Evolutionary conservation across 2,797 vertebrate species (phyloP).

Genomic region (Tenualosa ilisha): DNA sequence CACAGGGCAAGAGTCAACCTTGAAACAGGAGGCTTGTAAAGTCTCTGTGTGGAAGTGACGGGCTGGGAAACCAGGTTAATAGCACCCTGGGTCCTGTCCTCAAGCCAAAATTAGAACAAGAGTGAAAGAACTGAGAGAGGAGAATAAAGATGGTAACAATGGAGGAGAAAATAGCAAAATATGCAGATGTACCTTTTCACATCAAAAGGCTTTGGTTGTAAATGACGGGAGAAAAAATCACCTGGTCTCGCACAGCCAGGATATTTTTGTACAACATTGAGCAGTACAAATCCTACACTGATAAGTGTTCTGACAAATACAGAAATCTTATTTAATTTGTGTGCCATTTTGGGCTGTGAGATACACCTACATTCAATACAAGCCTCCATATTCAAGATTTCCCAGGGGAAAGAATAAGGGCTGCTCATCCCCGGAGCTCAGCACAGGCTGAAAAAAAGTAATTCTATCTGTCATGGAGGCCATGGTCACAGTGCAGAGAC

Average conservation of each 20-base stretch:
- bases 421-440: background rate
- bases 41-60: background rate
- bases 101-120: background rate
- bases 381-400: slow-evolving; percentile 11
- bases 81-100: slow-evolving; percentile 26
- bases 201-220: background rate
- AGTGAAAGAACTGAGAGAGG: background rate
- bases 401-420: background rate
- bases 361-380: background rate
- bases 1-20: slow-evolving; percentile 32
- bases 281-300: background rate
- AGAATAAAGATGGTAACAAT: background rate
- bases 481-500: background rate
- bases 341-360: background rate
- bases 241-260: background rate
- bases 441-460: background rate
- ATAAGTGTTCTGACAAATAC: background rate
- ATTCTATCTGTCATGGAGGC: background rate
- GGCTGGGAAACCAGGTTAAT: slow-evolving; percentile 40
- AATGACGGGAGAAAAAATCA: background rate
- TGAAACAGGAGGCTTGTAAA: slow-evolving; percentile 40
- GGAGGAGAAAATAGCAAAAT: background rate
- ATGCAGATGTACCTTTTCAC: background rate
- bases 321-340: background rate
- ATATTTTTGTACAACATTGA: background rate